These are phyloP conservation scores for Drosophila novamexicana DNA, from an alignment of 1,140 invertebrate genomes.

Conservation along the genomic window DNA sequence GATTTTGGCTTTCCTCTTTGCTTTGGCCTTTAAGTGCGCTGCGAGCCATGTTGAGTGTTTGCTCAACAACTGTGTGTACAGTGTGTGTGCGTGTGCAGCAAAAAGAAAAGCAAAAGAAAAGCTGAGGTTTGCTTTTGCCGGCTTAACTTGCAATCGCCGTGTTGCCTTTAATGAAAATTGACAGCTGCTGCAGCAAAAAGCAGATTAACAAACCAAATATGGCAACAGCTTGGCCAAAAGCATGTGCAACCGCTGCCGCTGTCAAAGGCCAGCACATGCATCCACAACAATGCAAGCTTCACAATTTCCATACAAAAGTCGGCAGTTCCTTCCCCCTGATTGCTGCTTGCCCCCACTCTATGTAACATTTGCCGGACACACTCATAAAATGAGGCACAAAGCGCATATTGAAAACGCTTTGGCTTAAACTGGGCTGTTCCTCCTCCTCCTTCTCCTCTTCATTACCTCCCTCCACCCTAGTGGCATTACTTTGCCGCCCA, in stretches of 20 bases:
- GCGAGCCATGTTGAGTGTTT: background rate
- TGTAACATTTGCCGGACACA: background rate
- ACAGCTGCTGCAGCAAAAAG: conserved; percentile 33
- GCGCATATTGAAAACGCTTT: conserved; percentile 48
- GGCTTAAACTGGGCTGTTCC: conserved; percentile 30
- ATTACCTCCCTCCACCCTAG: background rate
- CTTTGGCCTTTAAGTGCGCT: background rate
- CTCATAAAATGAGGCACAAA: conserved; percentile 19
- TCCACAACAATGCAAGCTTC: conserved; percentile 40
- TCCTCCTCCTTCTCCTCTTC: background rate
- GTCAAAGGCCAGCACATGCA: conserved; percentile 29
- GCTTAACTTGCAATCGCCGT: background rate
- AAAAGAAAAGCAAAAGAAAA: conserved; percentile 14
- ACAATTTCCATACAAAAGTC: conserved; percentile 32
- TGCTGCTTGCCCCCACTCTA: background rate
- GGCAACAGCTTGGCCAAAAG: conserved; percentile 28
- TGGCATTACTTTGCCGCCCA: conserved; percentile 9
- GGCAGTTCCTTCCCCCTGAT: background rate
- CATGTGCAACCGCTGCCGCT: background rate
- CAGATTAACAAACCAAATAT: conserved; percentile 57
- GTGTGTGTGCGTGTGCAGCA: conserved; percentile 1
- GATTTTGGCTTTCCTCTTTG: conserved; percentile 4
- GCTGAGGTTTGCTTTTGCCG: background rate
- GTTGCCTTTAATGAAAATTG: conserved; percentile 50
- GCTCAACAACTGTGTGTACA: background rate